phyloP scores from a whole-genome alignment of 2,888 invertebrate species.

The Rotaria socialis region DNA sequence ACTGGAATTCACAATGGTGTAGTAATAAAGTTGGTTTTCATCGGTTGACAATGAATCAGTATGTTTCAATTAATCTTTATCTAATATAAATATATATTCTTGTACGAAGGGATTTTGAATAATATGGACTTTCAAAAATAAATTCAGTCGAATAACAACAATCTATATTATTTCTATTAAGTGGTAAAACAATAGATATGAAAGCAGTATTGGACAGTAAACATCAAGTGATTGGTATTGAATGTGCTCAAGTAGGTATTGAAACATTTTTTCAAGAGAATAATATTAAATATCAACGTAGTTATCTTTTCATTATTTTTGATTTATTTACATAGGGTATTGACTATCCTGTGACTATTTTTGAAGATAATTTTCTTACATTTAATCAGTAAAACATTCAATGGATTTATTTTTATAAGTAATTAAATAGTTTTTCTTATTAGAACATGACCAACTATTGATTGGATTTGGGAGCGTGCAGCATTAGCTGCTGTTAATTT shows the following conservation, averaged over 20 bases:
- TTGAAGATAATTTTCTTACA: not conserved
- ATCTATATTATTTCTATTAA: not conserved
- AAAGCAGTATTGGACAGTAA: not conserved
- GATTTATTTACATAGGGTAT: not conserved
- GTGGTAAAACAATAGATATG: not conserved
- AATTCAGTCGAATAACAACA: not conserved
- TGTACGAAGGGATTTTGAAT: no score
- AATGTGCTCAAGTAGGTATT: not conserved
- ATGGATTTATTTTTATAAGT: not conserved
- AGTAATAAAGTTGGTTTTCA: not conserved
- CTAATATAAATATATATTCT: no score
- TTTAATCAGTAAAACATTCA: not conserved
- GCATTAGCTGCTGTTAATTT: not conserved
- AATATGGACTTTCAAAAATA: not conserved
- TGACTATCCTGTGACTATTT: not conserved
- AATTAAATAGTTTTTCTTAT: not conserved
- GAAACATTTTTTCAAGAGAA: not conserved
- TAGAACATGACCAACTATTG: not conserved
- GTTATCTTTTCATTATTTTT: not conserved
- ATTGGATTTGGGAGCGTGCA: not conserved
- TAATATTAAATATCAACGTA: not conserved
- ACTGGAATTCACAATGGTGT: not conserved
- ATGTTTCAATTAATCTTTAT: not conserved
- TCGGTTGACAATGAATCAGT: not conserved
- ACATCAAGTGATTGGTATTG: slow-evolving; percentile 8